Conservation (phyloP, 2,113 vertebrate genomes). For the Oenanthe melanoleuca region DNA sequence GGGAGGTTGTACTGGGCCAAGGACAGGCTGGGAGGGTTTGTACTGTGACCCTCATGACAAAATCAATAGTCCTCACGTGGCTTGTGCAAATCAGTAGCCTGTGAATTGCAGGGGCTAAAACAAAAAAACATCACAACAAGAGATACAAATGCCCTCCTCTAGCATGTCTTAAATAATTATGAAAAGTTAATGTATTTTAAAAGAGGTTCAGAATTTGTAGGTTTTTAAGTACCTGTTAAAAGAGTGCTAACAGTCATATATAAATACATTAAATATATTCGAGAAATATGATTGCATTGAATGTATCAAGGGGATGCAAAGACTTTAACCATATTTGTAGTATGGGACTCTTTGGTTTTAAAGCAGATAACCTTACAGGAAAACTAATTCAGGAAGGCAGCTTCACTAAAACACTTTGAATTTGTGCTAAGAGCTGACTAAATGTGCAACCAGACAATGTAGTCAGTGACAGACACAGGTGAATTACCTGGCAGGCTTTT, state of each 20-base stretch:
- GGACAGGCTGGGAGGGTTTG: not conserved
- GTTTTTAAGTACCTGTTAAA: not conserved
- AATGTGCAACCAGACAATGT: not conserved
- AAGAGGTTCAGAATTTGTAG: not conserved
- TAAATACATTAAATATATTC: not conserved
- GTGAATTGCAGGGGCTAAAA: not conserved
- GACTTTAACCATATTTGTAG: not conserved
- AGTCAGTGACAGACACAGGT: not conserved
- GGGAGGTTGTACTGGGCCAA: fast-evolving
- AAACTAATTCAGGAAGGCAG: not conserved
- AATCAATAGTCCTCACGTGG: not conserved
- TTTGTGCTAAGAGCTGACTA: not conserved
- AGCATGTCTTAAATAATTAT: not conserved
- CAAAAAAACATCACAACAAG: not conserved
- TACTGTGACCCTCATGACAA: not conserved
- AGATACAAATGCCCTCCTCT: fast-evolving
- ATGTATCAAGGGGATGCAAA: not conserved
- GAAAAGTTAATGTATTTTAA: not conserved
- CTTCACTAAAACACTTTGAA: not conserved
- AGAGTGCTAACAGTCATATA: not conserved
- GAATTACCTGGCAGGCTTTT: not conserved
- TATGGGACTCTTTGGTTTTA: not conserved
- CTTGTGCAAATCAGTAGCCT: not conserved
- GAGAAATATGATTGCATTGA: not conserved
- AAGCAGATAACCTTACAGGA: not conserved